A percentile compares a stretch with the other conserved stretches of the same genome.
phyloP scores from a whole-genome alignment of 92 coral and sea anemone genomes.

The Palythoa heliodiscus region DNA sequence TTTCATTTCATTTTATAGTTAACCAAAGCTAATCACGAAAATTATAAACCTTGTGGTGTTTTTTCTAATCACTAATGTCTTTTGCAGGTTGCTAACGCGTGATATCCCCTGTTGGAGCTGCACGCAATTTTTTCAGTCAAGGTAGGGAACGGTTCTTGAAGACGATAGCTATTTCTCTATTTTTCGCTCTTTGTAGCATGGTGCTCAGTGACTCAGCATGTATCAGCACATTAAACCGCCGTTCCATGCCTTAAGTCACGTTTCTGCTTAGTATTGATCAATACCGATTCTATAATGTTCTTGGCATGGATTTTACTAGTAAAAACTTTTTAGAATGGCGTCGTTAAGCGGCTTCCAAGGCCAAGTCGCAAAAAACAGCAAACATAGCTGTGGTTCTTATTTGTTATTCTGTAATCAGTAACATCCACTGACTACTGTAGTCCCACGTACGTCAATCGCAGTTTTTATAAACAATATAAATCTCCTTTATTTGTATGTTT shows the following conservation, averaged over 20 bases:
- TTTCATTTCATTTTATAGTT: not conserved
- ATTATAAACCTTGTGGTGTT: not conserved
- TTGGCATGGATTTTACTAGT: too few relatives aligned
- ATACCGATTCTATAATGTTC: not conserved
- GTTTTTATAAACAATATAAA: not conserved
- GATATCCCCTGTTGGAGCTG: slow-evolving; percentile 39
- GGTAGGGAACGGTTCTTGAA: slow-evolving; percentile 13
- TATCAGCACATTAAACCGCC: not conserved
- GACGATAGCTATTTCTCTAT: not conserved
- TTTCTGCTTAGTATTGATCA: not conserved
- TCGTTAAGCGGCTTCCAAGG: not conserved
- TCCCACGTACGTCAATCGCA: slow-evolving; percentile 8
- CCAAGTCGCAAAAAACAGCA: not conserved
- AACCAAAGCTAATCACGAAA: not conserved
- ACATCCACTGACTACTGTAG: not conserved
- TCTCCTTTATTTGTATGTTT: not conserved
- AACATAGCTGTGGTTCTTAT: not conserved
- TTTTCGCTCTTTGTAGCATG: not conserved
- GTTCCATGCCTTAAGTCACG: slow-evolving; percentile 12
- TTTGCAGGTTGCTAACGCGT: slow-evolving; percentile 43
- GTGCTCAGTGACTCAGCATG: not conserved
- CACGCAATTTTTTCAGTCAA: slow-evolving; percentile 29
- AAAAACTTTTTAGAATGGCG: not conserved
- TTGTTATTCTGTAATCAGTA: not conserved
- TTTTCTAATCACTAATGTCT: slow-evolving; percentile 13